Evolutionary conservation across 2,113 vertebrate genomes (phyloP), one percentile per base, ranked within the genome.

Genomic region (Nerophis lumbriciformis): DNA sequence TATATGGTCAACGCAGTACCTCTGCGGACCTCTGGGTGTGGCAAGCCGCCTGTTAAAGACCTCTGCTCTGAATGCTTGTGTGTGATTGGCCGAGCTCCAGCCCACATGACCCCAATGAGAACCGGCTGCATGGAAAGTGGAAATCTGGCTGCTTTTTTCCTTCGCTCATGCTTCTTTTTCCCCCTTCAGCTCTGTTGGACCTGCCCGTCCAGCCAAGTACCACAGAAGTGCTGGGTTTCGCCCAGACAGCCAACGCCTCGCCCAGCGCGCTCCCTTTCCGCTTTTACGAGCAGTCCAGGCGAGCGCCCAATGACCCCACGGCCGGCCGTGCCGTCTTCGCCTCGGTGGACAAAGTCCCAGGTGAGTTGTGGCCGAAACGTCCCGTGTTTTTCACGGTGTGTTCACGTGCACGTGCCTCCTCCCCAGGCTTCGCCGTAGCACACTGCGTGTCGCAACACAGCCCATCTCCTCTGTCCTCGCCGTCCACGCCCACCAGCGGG

Each of bases 311-410:
- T 1, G 96, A 98, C 83, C 92, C 92, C 1, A 90, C 92, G 0
- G 91, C 94, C 4, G 93, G 89, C 45, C 92, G 94, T 68, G 92
- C 96, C 0, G 92, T 97, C 53, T 98, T 98, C 39, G 92, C 93
- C 0, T 94, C 95, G 0, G 94, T 95, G n/a, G 97, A 99, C 87
- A 98, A 95, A 86, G 97, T 99, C 48, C 97, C 97, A 92, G 97
- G 97, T 98, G 83, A 60, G 11, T 15, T 48, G 45, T n/a, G 15
- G 14, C 44, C 11, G 35, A 47, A 42, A 13, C 7, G 8, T 28
- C 59, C 11, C n/a, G 9, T 49, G 4, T 59, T 9, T 66, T 4
- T 38, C 6, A 5, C 56, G 10, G 44, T 72, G 48, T 78, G 60
- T 81, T 5, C 53, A 16, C 59, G 52, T 73, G 2, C 52, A 14